Evolutionary conservation across 2,888 invertebrate genomes (phyloP), one percentile per base, ranked within the genome.

Genomic region (Aquatica leii): DNA sequence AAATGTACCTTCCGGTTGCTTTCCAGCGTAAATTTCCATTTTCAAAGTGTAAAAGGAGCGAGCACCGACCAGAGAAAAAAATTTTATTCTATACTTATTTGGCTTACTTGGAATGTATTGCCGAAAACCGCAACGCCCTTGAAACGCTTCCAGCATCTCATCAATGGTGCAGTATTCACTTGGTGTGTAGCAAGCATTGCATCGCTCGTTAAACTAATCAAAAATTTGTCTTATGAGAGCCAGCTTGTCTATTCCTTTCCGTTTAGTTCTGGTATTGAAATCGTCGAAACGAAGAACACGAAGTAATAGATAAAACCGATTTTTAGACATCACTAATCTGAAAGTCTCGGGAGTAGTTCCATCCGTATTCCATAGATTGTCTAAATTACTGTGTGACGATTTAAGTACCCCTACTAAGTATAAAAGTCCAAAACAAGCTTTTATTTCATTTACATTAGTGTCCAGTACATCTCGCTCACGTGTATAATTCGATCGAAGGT

Each of bases 81-180:
- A 21, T 53, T 67, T 62, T 11, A 67, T 56, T 1, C 62, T 57
- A 53, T 67, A 67, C 34, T 69, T 69, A 17, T 31, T 58, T 15
- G 71, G 68, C 46, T 74, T 69, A 9, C 49, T 49, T 2, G 73
- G 68, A 8, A 71, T 71, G 51, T 73, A 73, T 52, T 69, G 68
- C 15, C 46, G 46, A 8, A 46, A 46, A 11, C 46, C 18, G n/a
- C 24, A 24, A 6, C 24, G 24, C 6, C 24, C 24, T 4, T 6
- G 24, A 24, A 24, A 24, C 4, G 4, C 18, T 18, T 43, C 14
- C 17, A 46, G 8, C 46, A 46, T 46, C n/a, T 46, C 46, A 17
- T 46, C 46, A 46, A 46, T 46, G 1, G 46, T 46, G 20, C 46
- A 46, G 20, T 5, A 2, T 3, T 8, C 8, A 2, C 46, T 18